A percentile compares a stretch with the other conserved stretches of the same genome.
These are phyloP conservation scores for Drosophila murphyi DNA, from an alignment of 1,140 invertebrate genomes.

Conservation along the genomic window DNA sequence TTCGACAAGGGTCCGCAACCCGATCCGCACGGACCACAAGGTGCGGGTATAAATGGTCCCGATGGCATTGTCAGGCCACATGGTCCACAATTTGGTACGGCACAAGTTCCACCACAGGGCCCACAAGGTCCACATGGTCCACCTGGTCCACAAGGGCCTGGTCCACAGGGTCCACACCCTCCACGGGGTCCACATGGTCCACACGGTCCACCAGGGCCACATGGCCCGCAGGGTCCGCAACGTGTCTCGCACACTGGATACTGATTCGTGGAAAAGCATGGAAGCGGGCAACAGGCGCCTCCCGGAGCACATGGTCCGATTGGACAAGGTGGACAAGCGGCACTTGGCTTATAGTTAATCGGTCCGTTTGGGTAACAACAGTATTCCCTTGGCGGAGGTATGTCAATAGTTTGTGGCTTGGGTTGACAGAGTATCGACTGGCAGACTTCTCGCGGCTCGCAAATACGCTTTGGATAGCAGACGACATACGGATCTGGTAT, in stretches of 20 bases:
- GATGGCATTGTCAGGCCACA: constrained; percentile 20
- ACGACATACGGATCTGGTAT: constrained; percentile 80
- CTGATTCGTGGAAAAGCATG: constrained; percentile 73
- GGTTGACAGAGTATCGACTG: constrained; percentile 79
- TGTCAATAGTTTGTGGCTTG: constrained; percentile 78
- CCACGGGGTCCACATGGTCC: constrained; percentile 45
- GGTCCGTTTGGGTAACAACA: constrained; percentile 80
- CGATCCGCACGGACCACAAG: constrained; percentile 60
- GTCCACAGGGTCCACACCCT: constrained; percentile 58
- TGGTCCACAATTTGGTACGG: constrained; percentile 46
- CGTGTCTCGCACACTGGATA: constrained; percentile 70
- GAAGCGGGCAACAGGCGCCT: constrained; percentile 65
- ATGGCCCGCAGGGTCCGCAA: constrained; percentile 72
- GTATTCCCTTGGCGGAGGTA: constrained; percentile 77
- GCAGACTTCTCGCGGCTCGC: constrained; percentile 75
- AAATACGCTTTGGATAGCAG: constrained; percentile 77
- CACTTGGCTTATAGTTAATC: constrained; percentile 76
- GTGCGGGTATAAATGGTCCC: constrained; percentile 10
- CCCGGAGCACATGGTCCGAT: constrained; percentile 69
- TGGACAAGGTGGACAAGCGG: constrained; percentile 75
- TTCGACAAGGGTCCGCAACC: constrained; percentile 66
- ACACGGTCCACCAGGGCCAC: constrained; percentile 71
- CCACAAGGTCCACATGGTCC: constrained; percentile 48
- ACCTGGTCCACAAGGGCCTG: constrained; percentile 64
- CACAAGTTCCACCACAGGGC: constrained; percentile 48